Conservation (phyloP, 2,888 invertebrate species). For the Nephrocerus scutellatus region DNA sequence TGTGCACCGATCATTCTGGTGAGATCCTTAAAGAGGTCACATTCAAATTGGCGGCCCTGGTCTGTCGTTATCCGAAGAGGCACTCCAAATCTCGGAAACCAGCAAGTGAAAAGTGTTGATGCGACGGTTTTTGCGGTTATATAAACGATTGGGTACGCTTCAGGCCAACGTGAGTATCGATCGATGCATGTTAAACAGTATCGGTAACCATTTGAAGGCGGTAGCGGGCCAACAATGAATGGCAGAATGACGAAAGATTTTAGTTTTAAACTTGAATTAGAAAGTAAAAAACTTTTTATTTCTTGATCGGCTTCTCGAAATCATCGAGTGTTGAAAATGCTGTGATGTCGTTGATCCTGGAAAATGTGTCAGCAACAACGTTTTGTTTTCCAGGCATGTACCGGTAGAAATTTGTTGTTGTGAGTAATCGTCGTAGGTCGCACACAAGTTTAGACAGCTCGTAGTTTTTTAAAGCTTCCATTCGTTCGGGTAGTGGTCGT, state of each 20-base stretch:
- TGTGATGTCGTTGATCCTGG: too few relatives aligned
- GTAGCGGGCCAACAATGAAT: constrained; percentile 5
- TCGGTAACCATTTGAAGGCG: not conserved
- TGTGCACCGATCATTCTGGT: not conserved
- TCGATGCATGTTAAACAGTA: constrained; percentile 9
- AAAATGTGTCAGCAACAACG: too few relatives aligned
- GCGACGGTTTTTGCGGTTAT: constrained; percentile 1
- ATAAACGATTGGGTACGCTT: constrained; percentile 1
- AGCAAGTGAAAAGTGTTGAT: constrained; percentile 2
- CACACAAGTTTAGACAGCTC: constrained; percentile 14
- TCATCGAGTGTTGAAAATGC: too few relatives aligned
- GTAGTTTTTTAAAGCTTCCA: constrained; percentile 17
- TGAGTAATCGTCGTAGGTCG: constrained; percentile 23
- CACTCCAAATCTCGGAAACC: constrained; percentile 17
- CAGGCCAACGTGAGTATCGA: constrained; percentile 7
- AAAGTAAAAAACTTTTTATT: too few relatives aligned
- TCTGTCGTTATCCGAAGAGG: constrained; percentile 16
- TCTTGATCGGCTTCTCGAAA: too few relatives aligned
- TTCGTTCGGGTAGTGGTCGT: constrained; percentile 14
- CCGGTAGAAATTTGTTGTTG: constrained; percentile 21
- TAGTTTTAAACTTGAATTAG: too few relatives aligned
- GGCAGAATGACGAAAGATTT: too few relatives aligned
- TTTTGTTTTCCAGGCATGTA: too few relatives aligned
- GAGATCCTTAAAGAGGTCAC: constrained; percentile 11
- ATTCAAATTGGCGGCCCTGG: constrained; percentile 18